phyloP scores from a whole-genome alignment of 2,888 invertebrate species.

The Spatulosminthurus flaviceps region DNA sequence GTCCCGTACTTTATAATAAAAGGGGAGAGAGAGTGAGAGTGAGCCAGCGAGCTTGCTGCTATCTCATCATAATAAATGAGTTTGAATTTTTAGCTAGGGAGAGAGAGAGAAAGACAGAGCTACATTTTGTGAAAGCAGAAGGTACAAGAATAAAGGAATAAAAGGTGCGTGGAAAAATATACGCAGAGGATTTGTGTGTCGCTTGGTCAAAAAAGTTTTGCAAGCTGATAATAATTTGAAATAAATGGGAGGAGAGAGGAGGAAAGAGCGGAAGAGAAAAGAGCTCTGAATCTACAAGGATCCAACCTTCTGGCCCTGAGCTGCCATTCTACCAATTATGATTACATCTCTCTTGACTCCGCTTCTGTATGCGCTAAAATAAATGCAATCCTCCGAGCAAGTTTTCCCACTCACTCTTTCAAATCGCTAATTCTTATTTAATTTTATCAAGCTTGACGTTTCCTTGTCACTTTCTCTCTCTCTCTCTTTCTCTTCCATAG shows the following conservation, averaged over 20 bases:
- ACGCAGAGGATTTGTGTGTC: conserved; percentile 22
- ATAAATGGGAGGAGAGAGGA: not conserved
- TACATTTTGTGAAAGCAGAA: too few relatives aligned
- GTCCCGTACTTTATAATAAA: not conserved
- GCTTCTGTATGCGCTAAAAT: not conserved
- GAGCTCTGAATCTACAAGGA: not conserved
- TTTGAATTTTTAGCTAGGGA: not conserved
- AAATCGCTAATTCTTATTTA: not conserved
- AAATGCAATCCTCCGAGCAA: too few relatives aligned
- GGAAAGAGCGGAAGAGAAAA: not conserved
- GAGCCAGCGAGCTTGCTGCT: conserved; percentile 6
- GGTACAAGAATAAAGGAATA: not conserved
- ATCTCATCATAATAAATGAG: conserved; percentile 12
- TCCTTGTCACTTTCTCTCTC: not conserved
- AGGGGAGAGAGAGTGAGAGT: not conserved
- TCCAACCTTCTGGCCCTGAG: conserved; percentile 22
- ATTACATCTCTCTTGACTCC: conserved; percentile 6
- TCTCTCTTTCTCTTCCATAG: too few relatives aligned
- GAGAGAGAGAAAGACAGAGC: not conserved
- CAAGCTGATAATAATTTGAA: conserved; percentile 11
- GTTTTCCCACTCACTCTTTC: too few relatives aligned
- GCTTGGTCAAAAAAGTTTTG: conserved; percentile 28
- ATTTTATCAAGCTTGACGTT: not conserved
- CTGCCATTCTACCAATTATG: conserved; percentile 27
- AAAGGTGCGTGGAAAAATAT: not conserved